A percentile compares a stretch with the other conserved stretches of the same genome.
Conservation (phyloP, 2,797 vertebrate genomes). For the Rhodeus uyekii region DNA sequence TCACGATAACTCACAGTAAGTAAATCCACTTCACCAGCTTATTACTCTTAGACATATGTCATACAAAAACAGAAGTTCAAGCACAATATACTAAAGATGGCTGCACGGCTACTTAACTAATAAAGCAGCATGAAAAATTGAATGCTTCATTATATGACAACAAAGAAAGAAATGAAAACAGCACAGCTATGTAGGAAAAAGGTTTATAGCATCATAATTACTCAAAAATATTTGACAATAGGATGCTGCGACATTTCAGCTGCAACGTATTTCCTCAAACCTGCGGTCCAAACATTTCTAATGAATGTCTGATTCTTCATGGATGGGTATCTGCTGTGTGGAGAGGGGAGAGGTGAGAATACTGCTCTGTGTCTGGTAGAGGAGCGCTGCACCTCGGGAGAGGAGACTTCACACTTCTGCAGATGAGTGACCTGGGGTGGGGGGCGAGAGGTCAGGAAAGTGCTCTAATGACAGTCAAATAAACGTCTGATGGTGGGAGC, state of each 20-base stretch:
- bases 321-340: not conserved
- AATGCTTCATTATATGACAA: not conserved
- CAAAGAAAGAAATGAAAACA: not conserved
- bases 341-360: not conserved
- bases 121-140: not conserved
- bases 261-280: not conserved
- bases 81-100: not conserved
- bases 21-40: not conserved
- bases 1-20: not conserved
- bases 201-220: not conserved
- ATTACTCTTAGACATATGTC: not conserved
- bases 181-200: not conserved
- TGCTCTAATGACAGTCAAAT: conserved; percentile 42
- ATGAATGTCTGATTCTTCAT: not conserved
- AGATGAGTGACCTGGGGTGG: conserved; percentile 54
- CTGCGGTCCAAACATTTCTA: not conserved
- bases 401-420: conserved; percentile 62
- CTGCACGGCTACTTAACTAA: not conserved
- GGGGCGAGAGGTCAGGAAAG: conserved; percentile 42
- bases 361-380: not conserved
- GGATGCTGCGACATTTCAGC: not conserved
- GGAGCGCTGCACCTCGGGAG: conserved; percentile 32
- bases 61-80: not conserved
- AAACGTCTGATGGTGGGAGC: conserved; percentile 53
- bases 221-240: not conserved